Evolutionary conservation across 2,888 invertebrate genomes (phyloP).

Genomic region (Agrotis clavis): DNA sequence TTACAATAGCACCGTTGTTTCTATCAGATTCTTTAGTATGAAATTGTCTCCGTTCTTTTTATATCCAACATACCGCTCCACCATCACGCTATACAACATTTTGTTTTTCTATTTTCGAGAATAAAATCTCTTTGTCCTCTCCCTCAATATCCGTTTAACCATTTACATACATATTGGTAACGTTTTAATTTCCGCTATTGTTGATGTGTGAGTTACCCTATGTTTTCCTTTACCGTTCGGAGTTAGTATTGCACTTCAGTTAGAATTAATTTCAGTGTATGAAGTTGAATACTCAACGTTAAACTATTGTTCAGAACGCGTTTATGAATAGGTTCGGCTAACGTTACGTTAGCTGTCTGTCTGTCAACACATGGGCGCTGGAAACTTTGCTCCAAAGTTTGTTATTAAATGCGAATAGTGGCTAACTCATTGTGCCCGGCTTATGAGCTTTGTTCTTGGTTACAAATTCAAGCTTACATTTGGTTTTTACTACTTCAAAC

Average conservation of each 20-base stretch:
- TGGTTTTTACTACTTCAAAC: not conserved
- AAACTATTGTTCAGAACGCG: constrained; percentile 33
- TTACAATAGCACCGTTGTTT: not conserved
- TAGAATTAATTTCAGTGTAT: constrained; percentile 46
- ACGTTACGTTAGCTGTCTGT: constrained; percentile 51
- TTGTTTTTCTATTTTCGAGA: not conserved
- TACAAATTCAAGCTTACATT: constrained; percentile 10
- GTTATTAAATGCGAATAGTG: constrained; percentile 44
- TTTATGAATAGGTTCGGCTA: constrained; percentile 39
- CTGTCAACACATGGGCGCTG: constrained; percentile 33
- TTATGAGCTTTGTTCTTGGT: constrained; percentile 35
- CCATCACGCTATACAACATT: no score
- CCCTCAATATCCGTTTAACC: constrained; percentile 38
- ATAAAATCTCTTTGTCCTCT: constrained; percentile 11
- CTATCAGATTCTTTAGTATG: not conserved
- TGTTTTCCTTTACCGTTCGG: constrained; percentile 34
- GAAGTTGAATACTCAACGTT: constrained; percentile 14
- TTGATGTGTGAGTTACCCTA: constrained; percentile 29
- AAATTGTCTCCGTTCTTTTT: not conserved
- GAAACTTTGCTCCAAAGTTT: constrained; percentile 54
- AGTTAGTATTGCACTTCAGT: constrained; percentile 44
- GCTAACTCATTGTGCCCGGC: constrained; percentile 18
- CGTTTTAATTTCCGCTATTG: constrained; percentile 38
- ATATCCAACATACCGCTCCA: not conserved
- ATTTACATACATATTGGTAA: constrained; percentile 24